Percentiles rank a stretch among this genome's conserved stretches.
Conservation (phyloP, 2,797 vertebrate species). For the Simalia tracyae region DNA sequence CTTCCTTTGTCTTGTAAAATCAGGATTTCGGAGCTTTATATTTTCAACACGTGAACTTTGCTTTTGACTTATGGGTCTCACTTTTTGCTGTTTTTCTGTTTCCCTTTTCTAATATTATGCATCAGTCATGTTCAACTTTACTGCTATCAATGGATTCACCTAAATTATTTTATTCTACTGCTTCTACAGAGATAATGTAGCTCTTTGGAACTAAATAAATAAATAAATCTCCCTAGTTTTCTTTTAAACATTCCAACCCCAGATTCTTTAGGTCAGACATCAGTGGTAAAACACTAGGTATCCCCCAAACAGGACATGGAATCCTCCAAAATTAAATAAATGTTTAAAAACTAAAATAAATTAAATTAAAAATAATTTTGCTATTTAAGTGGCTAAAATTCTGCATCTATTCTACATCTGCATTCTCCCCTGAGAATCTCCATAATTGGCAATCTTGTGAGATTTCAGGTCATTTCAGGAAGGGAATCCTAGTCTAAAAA, state of each 20-base stretch:
- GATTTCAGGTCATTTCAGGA: not conserved
- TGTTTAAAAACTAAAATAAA: not conserved
- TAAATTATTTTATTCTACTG: not conserved
- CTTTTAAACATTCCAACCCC: not conserved
- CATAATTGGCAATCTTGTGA: not conserved
- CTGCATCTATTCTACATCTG: not conserved
- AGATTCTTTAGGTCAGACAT: not conserved
- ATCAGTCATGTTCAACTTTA: not conserved
- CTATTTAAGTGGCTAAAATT: not conserved
- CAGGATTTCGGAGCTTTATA: not conserved
- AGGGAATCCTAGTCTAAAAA: not conserved
- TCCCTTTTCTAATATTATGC: not conserved
- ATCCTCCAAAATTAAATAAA: not conserved
- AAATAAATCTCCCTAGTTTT: no score
- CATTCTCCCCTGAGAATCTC: not conserved
- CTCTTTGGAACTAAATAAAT: not conserved
- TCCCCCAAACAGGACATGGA: not conserved
- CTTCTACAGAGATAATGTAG: not conserved
- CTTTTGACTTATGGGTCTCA: not conserved
- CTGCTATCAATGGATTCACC: not conserved
- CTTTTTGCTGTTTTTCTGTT: not conserved
- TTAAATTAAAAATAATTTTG: not conserved
- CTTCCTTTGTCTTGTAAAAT: not conserved
- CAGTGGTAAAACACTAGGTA: not conserved
- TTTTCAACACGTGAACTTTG: not conserved